Conservation (phyloP, 2,797 vertebrate genomes). For the Ceyx erithaca region DNA sequence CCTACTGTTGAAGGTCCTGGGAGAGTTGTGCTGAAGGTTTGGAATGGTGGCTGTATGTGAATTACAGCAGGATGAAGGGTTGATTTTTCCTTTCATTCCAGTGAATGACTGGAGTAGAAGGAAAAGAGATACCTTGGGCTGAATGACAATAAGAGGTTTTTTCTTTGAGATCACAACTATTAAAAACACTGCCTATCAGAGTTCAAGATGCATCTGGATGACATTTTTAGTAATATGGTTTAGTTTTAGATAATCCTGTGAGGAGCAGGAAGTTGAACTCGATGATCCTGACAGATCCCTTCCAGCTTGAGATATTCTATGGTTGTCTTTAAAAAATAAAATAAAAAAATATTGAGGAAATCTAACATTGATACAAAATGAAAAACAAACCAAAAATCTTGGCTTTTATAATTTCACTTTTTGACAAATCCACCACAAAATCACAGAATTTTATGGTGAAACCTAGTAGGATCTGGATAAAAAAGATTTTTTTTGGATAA, state of each 20-base stretch:
- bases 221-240: neutral
- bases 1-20: neutral
- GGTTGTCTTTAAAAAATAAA: neutral
- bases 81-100: neutral
- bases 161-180: neutral
- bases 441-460: neutral
- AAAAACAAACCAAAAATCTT: neutral
- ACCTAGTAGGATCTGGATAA: neutral
- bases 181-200: neutral
- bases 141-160: neutral
- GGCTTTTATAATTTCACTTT: neutral
- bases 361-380: neutral
- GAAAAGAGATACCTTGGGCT: neutral
- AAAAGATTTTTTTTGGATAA: neutral
- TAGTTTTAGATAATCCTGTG: neutral
- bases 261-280: neutral
- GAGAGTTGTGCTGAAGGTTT: neutral
- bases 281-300: neutral
- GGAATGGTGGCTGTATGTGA: neutral
- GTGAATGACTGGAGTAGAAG: neutral
- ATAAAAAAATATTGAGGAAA: neutral
- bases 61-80: neutral
- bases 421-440: neutral
- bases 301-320: neutral
- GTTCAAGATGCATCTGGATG: neutral